A percentile compares a stretch with the other conserved stretches of the same genome.
These are phyloP conservation scores for Cataglyphis cursor DNA, from an alignment of 2,888 invertebrate genomes.

Conservation along the genomic window DNA sequence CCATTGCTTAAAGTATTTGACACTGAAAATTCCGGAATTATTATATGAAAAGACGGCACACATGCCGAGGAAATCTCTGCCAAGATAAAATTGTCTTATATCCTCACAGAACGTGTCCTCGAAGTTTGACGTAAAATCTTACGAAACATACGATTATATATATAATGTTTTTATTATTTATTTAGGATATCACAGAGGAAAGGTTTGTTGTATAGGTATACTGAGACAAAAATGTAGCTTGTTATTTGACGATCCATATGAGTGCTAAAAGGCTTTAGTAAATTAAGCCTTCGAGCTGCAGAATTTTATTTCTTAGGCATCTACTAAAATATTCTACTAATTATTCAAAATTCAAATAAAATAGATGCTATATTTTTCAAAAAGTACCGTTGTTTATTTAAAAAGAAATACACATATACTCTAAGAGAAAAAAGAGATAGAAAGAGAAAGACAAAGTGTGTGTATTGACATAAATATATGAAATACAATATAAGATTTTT, in stretches of 20 bases:
- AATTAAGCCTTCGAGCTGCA: not conserved
- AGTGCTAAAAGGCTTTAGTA: not conserved
- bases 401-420: not conserved
- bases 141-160: not conserved
- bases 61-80: not conserved
- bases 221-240: not conserved
- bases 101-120: not conserved
- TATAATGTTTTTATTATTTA: constrained; percentile 23
- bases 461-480: not conserved
- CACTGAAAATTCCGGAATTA: not conserved
- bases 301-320: not conserved
- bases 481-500: constrained; percentile 14
- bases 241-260: not conserved
- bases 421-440: not conserved
- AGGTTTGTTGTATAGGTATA: not conserved
- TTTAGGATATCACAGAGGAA: constrained; percentile 8
- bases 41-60: not conserved
- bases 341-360: not conserved
- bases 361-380: not conserved
- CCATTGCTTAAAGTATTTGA: constrained; percentile 19
- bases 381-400: not conserved
- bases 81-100: constrained; percentile 23
- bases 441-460: not conserved
- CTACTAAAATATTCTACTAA: not conserved
- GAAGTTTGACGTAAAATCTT: constrained; percentile 12